phyloP scores from a whole-genome alignment of 1,140 invertebrate species.

The Steinernema feltiae region DNA sequence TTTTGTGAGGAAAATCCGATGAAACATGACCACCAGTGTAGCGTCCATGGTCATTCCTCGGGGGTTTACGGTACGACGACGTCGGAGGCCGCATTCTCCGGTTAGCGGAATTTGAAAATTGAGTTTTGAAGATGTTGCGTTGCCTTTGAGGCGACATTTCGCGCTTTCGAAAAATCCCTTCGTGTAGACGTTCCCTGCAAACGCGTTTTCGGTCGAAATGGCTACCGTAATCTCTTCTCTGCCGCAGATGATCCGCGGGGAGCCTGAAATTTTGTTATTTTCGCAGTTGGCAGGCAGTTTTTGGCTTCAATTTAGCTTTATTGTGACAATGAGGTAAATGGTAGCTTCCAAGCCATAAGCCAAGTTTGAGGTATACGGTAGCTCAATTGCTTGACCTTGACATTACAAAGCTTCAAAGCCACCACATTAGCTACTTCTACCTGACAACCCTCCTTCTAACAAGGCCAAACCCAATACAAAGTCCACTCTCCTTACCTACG shows the following conservation, averaged over 20 bases:
- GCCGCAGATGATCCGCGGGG: conserved; percentile 34
- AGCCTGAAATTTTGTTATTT: too few species aligned
- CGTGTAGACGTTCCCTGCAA: conserved; percentile 46
- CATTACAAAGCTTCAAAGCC: too few species aligned
- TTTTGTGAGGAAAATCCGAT: conserved; percentile 30
- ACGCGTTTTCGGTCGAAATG: conserved; percentile 36
- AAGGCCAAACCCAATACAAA: neutral
- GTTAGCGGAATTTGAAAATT: conserved; percentile 39
- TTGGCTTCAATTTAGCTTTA: too few species aligned
- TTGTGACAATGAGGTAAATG: too few species aligned
- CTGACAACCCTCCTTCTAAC: too few species aligned
- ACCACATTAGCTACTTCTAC: too few species aligned
- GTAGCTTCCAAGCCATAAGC: too few species aligned
- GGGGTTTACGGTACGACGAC: conserved; percentile 32
- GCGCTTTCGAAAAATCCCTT: conserved; percentile 47
- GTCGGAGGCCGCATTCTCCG: conserved; percentile 42
- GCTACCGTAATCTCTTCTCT: conserved; percentile 29
- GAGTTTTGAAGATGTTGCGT: conserved; percentile 43
- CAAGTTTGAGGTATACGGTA: neutral
- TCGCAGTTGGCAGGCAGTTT: too few species aligned
- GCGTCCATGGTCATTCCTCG: conserved; percentile 23
- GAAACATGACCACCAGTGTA: conserved; percentile 28
- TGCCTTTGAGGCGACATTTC: conserved; percentile 37
- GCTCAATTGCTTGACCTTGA: neutral
- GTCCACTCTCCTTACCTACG: neutral